Base-by-base conservation (phyloP, 1,140 invertebrate genomes). In the Dendrolimus punctatus region DNA sequence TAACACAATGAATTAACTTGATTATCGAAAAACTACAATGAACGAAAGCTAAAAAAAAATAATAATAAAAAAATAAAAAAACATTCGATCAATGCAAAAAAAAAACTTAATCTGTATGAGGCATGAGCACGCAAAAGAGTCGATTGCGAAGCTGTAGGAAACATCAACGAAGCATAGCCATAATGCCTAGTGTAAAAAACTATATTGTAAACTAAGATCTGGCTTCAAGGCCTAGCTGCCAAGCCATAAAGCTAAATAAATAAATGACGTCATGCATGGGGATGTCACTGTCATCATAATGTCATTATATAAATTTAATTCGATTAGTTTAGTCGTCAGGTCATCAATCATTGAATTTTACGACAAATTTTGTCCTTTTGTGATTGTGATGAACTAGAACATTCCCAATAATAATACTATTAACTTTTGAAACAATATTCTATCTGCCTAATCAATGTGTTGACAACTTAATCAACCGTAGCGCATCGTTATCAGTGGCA, bases 381-480 rank as follows among this genome's bases (percentile, higher is more conserved):
- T 65, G 50, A 58, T 64, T 62, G 55, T 65, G 50, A 58, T 62
- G 57, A 61, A 59, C 57, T 61, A 65, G 58, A 65, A 64, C 55
- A 55, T 60, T 62, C 56, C 43, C 46, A 43, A 50, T 9, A 10
- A 55, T 55, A 53, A 57, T 62, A 36, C 50, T 44, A 50, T 65
- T 57, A 51, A n/a, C 36, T 23, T 48, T 48, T 39, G 39, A 38
- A 38, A 38, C 36, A 8, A 48, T 23, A 8, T 8, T 10, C 43
- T 45, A 9, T 45, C 43, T 10, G 2, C 43, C 6, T 8, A 9
- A 8, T 9, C 6, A 8, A 45, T 45, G 43, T 45, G 43, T 45
- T 45, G 23, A 45, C 6, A 45, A 10, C 6, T 10, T 38, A 36
- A 6, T 38, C 8, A 8, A 38, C 46, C 36, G 36, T 8, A 38